Evolutionary conservation across 2,113 vertebrate species (phyloP), one percentile per base, ranked within the genome.

Genomic region (Pelecanoides urinatrix): DNA sequence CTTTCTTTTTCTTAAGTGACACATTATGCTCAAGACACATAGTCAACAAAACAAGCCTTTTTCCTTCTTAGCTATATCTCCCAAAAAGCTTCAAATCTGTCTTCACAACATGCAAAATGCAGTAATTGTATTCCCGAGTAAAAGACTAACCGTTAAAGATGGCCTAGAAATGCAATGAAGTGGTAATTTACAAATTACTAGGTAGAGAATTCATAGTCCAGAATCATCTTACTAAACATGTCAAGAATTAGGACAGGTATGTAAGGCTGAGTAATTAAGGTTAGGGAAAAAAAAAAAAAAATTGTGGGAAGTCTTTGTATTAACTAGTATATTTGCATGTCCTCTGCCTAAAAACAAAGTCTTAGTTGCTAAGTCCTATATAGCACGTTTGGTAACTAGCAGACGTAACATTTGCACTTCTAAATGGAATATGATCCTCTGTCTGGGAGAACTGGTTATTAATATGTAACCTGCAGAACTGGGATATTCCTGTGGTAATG

Each of bases 401-500:
- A 91, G 77, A 63, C 63, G 68, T 70, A 93, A 76, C n/a, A 71
- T 91, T 83, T 95, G 71, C 44, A 81, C 52, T 82, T 68, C 75
- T 88, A 44, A 91, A 86, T 62, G 65, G 65, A 96, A 95, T 70
- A 50, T 52, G 88, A 96, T 53, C n/a, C 45, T 81, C 61, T 90
- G 72, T 76, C 76, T 92, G 88, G 62, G 61, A 88, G 34, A 92
- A 79, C 29, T 42, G 22, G 68, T 85, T 79, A 89, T 82, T 90
- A 86, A 68, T 58, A 78, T 17, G 25, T 84, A 92, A 93, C 86
- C 86, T 93, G 79, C 76, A 93, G 77, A 87, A 62, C 71, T 84
- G 53, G 52, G 58, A 49, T 93, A 75, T 86, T 92, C 75, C 49
- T 91, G 74, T 53, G 53, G 73, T 50, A 72, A 62, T 85, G 79